phyloP scores from a whole-genome alignment of 2,797 vertebrate genomes.

The Gambusia yucatana region DNA sequence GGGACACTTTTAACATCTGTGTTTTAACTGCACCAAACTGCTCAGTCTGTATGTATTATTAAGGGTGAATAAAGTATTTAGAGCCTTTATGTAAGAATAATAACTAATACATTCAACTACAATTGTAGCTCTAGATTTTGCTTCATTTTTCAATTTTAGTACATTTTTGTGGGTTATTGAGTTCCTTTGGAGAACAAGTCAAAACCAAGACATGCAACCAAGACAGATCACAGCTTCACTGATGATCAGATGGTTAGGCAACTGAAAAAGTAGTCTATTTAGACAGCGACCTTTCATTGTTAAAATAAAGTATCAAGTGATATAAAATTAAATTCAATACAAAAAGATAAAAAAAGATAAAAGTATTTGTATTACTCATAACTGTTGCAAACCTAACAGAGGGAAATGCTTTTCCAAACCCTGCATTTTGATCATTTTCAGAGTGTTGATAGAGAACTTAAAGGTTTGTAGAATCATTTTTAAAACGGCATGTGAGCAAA shows the following conservation, averaged over 20 bases:
- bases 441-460: neutral
- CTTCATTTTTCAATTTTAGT: neutral
- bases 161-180: neutral
- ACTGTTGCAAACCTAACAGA: neutral
- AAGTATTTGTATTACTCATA: neutral
- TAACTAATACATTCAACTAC: slow-evolving; percentile 3
- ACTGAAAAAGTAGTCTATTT: neutral
- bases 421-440: neutral
- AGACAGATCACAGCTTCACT: neutral
- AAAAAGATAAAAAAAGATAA: neutral
- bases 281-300: neutral
- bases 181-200: neutral
- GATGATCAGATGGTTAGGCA: neutral
- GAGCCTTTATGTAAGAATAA: slow-evolving; percentile 4
- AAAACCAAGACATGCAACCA: neutral
- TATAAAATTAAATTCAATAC: neutral
- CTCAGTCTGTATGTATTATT: neutral
- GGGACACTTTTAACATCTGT: slow-evolving; percentile 6
- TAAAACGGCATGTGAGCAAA: neutral
- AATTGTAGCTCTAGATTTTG: neutral
- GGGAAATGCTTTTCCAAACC: neutral
- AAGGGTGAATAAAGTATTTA: neutral
- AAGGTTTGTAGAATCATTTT: neutral
- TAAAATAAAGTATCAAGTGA: neutral
- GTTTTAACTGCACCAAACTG: neutral